Base-by-base conservation (phyloP, 2,888 invertebrate species). In the Cloeon dipterum region DNA sequence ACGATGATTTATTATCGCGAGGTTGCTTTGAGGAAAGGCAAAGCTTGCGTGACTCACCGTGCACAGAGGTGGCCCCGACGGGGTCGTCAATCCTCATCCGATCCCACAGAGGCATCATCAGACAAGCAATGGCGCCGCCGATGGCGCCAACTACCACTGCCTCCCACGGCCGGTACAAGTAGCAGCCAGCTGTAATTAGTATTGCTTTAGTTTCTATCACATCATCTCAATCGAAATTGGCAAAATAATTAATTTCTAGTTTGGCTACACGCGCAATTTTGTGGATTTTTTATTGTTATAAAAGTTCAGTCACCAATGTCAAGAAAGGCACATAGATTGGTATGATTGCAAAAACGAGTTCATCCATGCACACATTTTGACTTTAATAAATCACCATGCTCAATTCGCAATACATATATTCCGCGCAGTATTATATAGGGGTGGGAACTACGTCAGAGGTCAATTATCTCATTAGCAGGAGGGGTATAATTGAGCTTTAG, bases 1-100 rank as follows among this genome's bases (percentile, higher is more conserved):
- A n/a, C n/a, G n/a, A n/a, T n/a, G n/a, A n/a, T n/a, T n/a, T n/a
- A n/a, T n/a, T n/a, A n/a, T n/a, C n/a, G n/a, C n/a, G n/a, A n/a
- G n/a, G n/a, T n/a, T n/a, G n/a, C n/a, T n/a, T n/a, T n/a, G n/a
- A n/a, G n/a, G n/a, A n/a, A n/a, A n/a, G n/a, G n/a, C n/a, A n/a
- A n/a, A 23, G 25, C 25, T 8, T 8, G 26, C 13, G 17, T 10
- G 7, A 35, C n/a, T 70, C 63, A 44, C 86, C 88, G 50, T 89
- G 88, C 2, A 88, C 88, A 0, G 88, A 69, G 11, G 82, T 74
- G 0, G 91, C 91, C 0, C 88, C 86, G 1, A 91, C 91, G 0
- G 91, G 91, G 54, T 85, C 85, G 49, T 91, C 91, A 2, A 91
- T 70, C 8, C 70, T 68, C 42, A 82, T 49, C 50, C 59, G 66